Evolutionary conservation across 64 coral and sea anemone species (phyloP).

Genomic region (Porites australiensis): DNA sequence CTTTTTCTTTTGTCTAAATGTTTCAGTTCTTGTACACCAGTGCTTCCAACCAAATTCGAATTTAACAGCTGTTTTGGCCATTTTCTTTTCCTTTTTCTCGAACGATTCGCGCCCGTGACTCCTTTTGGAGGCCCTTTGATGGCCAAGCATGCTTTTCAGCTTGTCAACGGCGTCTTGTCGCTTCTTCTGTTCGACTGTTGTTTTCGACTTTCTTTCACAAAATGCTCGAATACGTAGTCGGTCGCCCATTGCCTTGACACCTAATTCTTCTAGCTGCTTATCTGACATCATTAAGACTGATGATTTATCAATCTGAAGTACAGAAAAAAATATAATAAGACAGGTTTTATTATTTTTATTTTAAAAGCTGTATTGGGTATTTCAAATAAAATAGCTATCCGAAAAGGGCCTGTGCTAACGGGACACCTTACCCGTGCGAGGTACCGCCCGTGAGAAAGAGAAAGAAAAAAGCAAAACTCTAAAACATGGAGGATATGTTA

Average conservation of each 20-base stretch:
- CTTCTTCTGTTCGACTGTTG: neutral
- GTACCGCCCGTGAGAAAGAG: no score
- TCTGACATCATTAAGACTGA: slow-evolving; percentile 6
- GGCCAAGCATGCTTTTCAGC: neutral
- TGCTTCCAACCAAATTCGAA: slow-evolving; percentile 62
- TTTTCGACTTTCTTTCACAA: slow-evolving; percentile 9
- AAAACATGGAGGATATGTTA: no score
- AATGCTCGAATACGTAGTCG: neutral
- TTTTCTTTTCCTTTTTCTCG: neutral
- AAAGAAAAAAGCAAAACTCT: no score
- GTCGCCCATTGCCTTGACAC: neutral
- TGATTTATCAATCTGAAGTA: slow-evolving; percentile 13
- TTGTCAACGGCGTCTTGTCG: slow-evolving; percentile 11
- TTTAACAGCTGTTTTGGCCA: slow-evolving; percentile 20
- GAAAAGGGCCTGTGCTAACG: no score
- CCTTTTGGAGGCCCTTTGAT: slow-evolving; percentile 8
- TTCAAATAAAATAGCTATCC: no score
- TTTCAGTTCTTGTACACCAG: neutral
- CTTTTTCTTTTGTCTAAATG: slow-evolving; percentile 10
- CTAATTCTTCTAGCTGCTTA: slow-evolving; percentile 3
- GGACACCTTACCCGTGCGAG: no score
- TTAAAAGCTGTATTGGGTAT: no score
- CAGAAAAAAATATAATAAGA: no score
- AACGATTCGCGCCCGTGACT: neutral
- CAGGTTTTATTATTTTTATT: no score